These are phyloP conservation scores for Brachionus sp. DNA, from an alignment of 1,140 invertebrate species.

Conservation along the genomic window DNA sequence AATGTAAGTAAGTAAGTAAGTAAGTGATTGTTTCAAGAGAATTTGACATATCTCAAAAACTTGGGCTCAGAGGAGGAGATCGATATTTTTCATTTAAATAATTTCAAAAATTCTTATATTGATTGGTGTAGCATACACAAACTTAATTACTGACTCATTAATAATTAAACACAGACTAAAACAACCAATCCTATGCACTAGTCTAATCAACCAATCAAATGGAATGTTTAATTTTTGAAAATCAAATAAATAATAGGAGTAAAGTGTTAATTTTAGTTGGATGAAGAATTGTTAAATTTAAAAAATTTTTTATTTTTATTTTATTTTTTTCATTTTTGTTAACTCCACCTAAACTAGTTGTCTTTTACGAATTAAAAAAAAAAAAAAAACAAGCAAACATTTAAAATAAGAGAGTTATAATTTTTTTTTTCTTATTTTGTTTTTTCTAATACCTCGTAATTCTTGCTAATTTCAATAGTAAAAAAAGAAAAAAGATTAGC, in stretches of 20 bases:
- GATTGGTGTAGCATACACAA: background rate
- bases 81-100: background rate
- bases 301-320: background rate
- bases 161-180: background rate
- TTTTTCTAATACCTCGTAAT: constrained; percentile 28
- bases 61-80: background rate
- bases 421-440: constrained; percentile 12
- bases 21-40: constrained; percentile 34
- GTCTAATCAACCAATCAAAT: constrained; percentile 23
- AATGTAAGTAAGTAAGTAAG: constrained; percentile 19
- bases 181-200: background rate
- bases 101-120: background rate
- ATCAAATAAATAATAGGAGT: constrained; percentile 21
- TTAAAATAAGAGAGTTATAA: too few species aligned
- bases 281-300: constrained; percentile 10
- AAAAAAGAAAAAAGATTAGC: constrained; percentile 10
- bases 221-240: constrained; percentile 9
- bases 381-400: background rate
- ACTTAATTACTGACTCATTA: constrained; percentile 3
- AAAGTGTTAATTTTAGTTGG: constrained; percentile 45
- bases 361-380: background rate
- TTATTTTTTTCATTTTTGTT: background rate
- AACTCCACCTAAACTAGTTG: background rate
- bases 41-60: background rate
- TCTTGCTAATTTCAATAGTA: constrained; percentile 23